Evolutionary conservation across 2,797 vertebrate species (phyloP).

Genomic region (Knipowitschia caucasica): DNA sequence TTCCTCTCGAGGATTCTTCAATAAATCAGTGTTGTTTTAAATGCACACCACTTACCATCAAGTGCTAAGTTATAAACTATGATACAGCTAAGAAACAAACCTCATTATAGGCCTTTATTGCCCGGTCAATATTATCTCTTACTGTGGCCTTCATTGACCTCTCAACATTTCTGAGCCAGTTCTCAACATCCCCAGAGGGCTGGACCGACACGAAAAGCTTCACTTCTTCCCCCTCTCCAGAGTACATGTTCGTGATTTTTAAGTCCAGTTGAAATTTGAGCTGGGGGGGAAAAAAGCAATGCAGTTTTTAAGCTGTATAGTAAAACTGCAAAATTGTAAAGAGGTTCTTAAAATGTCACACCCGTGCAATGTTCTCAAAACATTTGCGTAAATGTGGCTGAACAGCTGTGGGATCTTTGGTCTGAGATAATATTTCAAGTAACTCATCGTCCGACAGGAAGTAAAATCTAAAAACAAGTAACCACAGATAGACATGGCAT

Average conservation of each 20-base stretch:
- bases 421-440: conserved; percentile 90
- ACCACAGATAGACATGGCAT: not conserved
- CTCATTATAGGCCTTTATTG: conserved; percentile 77
- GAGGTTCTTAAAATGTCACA: conserved; percentile 44
- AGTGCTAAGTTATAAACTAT: not conserved
- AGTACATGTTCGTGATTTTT: conserved; percentile 91
- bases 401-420: conserved; percentile 88
- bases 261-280: conserved; percentile 87
- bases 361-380: conserved; percentile 88
- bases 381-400: conserved; percentile 91
- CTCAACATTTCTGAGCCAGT: conserved; percentile 88
- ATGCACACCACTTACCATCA: not conserved
- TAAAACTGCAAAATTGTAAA: not conserved
- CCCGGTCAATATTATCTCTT: conserved; percentile 79
- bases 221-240: conserved; percentile 88
- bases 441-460: conserved; percentile 94
- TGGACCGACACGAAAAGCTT: conserved; percentile 71
- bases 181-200: conserved; percentile 85
- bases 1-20: conserved; percentile 75
- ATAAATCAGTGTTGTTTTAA: not conserved
- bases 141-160: conserved; percentile 86
- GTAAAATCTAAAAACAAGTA: conserved; percentile 82
- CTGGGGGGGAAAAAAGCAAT: conserved; percentile 57
- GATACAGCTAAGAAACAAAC: conserved; percentile 56
- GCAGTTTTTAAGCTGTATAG: not conserved